Base-by-base conservation (phyloP, 2,797 vertebrate species). In the Cossypha niveicapilla region DNA sequence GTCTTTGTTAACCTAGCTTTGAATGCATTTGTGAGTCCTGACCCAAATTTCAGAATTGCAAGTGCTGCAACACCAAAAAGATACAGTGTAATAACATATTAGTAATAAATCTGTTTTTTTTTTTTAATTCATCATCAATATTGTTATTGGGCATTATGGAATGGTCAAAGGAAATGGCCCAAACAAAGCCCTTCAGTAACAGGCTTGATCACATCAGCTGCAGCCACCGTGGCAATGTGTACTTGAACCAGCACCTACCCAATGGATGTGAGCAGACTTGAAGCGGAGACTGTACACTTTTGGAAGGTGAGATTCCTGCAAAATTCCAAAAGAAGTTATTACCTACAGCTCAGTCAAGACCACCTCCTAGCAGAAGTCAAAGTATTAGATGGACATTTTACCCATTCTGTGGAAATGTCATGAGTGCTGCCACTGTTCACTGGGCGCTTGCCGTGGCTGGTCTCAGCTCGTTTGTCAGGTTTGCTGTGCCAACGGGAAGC, bases 271-370 rank as follows among this genome's bases (percentile, higher is more conserved):
- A 73, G 88, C 77, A 58, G 96, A 37, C 18, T 1, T 95, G 92
- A 96, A 97, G 50, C 1, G 93, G n/a, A 95, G 86, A 13, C 3
- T 92, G 47, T 94, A 90, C 16, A 96, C 58, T 81, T 94, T 93
- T 11, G 91, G 93, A 53, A 92, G 81, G 30, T 50, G 75, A 45
- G 79, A 61, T 56, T 77, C 76, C 97, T 97, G 81, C 11, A 85
- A 95, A 95, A 90, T 95, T 78, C 27, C 76, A 71, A 67, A 82
- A 84, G 11, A 57, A n/a, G 22, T 47, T 48, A 32, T 81, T 82
- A 86, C 37, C 25, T 50, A 56, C 34, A 57, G 37, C 18, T 81
- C 41, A 19, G 42, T 32, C 60, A 74, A 41, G 28, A 44, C 67
- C 34, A 54, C 6, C 13, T 76, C 54, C 48, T 8, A 44, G 23